These are phyloP conservation scores for Orchestia grillus DNA, from an alignment of 1,140 invertebrate species.

Conservation along the genomic window DNA sequence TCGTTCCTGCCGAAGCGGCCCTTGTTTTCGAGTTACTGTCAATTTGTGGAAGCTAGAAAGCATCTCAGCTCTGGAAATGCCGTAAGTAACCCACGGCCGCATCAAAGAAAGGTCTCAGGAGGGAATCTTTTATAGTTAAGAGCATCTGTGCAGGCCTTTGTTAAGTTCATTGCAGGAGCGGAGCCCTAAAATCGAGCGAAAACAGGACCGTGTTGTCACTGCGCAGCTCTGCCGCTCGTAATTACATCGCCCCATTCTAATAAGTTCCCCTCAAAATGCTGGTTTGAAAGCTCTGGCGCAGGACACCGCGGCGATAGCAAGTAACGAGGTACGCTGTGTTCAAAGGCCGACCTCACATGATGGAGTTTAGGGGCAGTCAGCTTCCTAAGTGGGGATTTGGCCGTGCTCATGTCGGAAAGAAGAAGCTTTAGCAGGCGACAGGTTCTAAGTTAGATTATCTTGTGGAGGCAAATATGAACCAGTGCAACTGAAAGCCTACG, in stretches of 20 bases:
- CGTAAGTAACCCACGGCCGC: not conserved
- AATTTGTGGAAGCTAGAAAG: constrained; percentile 17
- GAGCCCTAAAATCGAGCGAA: not conserved
- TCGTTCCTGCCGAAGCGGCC: not conserved
- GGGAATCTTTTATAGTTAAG: constrained; percentile 6
- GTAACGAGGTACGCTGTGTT: not conserved
- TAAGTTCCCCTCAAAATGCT: not conserved
- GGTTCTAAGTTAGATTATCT: not conserved
- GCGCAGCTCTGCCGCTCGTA: constrained; percentile 16
- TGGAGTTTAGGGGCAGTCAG: not conserved
- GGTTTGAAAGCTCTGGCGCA: not conserved
- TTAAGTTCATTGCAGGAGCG: constrained; percentile 17
- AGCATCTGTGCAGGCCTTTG: not conserved
- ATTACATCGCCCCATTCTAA: constrained; percentile 17
- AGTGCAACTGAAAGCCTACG: not conserved
- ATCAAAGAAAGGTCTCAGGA: constrained; percentile 11
- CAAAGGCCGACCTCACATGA: not conserved
- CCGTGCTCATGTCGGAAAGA: not conserved
- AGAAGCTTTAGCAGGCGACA: not conserved
- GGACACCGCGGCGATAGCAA: not conserved
- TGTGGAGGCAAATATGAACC: not conserved
- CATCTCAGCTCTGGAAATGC: constrained; percentile 2
- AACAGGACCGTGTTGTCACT: constrained; percentile 8
- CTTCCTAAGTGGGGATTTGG: not conserved
- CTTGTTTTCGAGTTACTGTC: not conserved